Percentiles rank a stretch among this genome's conserved stretches.
phyloP scores from a whole-genome alignment of 2,113 vertebrate genomes.

The Jaculus jaculus region DNA sequence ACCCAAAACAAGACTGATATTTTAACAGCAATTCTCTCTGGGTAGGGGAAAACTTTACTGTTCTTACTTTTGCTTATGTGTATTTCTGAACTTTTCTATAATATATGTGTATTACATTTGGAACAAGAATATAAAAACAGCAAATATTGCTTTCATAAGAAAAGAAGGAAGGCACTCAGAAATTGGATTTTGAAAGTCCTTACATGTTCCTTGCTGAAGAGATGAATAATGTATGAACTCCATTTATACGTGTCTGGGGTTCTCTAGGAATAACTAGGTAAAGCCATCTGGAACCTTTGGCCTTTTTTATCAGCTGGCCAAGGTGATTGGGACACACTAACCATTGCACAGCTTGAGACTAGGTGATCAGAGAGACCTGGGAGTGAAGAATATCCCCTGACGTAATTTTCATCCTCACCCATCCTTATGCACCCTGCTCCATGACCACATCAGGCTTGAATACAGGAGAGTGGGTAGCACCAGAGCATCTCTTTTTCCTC shows the following conservation, averaged over 20 bases:
- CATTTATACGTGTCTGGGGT: background rate
- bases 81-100: background rate
- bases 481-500: background rate
- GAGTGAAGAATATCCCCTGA: background rate
- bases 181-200: background rate
- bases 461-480: background rate
- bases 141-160: too few species aligned
- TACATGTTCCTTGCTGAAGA: background rate
- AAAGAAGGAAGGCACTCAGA: background rate
- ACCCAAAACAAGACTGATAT: background rate
- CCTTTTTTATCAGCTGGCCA: too few species aligned
- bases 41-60: background rate
- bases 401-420: background rate
- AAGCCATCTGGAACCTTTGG: background rate
- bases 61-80: background rate
- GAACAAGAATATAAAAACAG: background rate
- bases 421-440: fast-evolving
- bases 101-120: background rate
- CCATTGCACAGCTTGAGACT: background rate
- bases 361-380: background rate
- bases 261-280: fast-evolving
- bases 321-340: too few species aligned
- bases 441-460: background rate
- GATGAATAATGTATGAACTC: background rate
- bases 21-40: background rate